Base-by-base conservation (phyloP, 2,888 invertebrate species). In the Conistra vaccinii region DNA sequence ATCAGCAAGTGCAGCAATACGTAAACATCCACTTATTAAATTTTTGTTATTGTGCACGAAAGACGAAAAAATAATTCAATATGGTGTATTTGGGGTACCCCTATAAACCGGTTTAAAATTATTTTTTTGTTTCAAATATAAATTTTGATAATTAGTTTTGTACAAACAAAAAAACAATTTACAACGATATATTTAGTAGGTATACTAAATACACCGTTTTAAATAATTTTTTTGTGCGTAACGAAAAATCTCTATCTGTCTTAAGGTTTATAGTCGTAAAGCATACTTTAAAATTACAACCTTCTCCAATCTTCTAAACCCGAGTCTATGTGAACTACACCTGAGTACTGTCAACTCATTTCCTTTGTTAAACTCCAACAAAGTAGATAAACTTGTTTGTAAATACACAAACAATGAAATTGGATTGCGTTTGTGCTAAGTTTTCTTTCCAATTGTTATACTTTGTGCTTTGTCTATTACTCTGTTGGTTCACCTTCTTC, bases 381-480 rank as follows among this genome's bases (percentile, higher is more conserved):
- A 81, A 81, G 83, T 82, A 83, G 73, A 77, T 81, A 85, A 76
- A 81, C 63, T 85, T 61, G 81, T 81, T 82, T 63, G 82, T 83
- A 81, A 81, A 83, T 85, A 83, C 66, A 85, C 82, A 85, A 85
- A 85, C 83, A 83, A 73, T 63, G 85, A 58, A 82, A 85, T 83
- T 83, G 85, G 73, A 85, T 83, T 85, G 82, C 53, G 72, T 85
- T 83, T 81, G 82, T 65, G 60, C 67, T 69, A 76, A 81, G 71
- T 82, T 82, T 70, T 85, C 82, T 77, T 81, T 70, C 4, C 63
- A 81, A 58, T 77, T 84, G 81, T 84, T 66, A 39, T 75, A 75
- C 42, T 69, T 69, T 45, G 45, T 45, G 62, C 51, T 70, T 81
- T 76, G 62, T 81, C 67, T 76, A 69, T 70, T 66, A 53, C 58